A percentile compares a stretch with the other conserved stretches of the same genome.
Conservation (phyloP, 2,888 invertebrate genomes). For the Argyra leucocephala region DNA sequence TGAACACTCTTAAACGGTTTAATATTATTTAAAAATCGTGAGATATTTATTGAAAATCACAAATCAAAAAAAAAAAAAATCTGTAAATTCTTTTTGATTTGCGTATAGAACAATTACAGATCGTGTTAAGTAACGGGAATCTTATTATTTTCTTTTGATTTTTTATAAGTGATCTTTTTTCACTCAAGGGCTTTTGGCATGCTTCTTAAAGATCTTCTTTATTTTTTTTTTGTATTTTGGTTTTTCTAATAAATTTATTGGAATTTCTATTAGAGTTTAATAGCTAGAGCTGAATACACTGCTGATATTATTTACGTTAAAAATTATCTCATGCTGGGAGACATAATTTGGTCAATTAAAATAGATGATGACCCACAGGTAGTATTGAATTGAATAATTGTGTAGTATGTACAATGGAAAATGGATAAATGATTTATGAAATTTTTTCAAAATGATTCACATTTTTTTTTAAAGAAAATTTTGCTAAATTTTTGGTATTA, state of each 20-base stretch:
- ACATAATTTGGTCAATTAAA: conserved; percentile 1
- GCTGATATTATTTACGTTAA: too few species aligned
- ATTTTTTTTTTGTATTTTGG: too few species aligned
- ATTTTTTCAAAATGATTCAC: too few species aligned
- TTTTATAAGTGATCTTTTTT: background rate
- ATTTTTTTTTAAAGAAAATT: too few species aligned
- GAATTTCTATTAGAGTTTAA: too few species aligned
- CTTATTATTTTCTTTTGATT: background rate
- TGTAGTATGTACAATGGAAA: too few species aligned
- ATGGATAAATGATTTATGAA: too few species aligned
- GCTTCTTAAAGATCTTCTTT: background rate
- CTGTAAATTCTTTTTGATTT: background rate
- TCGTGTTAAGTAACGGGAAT: background rate
- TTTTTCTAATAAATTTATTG: too few species aligned
- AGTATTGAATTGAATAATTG: too few species aligned
- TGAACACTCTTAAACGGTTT: background rate
- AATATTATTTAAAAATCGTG: background rate
- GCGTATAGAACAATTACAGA: background rate
- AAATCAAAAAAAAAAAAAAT: background rate
- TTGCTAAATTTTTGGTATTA: too few species aligned
- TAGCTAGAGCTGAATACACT: too few species aligned
- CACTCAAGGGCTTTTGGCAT: background rate
- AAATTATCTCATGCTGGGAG: background rate
- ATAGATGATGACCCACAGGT: background rate
- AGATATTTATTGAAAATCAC: background rate